Evolutionary conservation across 1,140 invertebrate genomes (phyloP).

Genomic region (Trialeurodes vaporariorum): DNA sequence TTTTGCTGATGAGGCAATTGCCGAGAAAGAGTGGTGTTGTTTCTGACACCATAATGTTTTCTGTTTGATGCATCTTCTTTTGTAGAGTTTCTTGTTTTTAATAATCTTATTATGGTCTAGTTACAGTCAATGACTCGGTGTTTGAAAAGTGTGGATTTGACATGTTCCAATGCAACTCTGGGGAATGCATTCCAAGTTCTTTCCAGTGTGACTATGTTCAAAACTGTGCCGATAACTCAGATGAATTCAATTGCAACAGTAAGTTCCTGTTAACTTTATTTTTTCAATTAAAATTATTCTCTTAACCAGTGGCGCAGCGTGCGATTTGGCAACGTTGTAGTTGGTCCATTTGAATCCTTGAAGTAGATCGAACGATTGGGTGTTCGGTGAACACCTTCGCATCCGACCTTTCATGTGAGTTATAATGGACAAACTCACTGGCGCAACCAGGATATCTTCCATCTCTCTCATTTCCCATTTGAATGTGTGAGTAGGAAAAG

Average conservation of each 20-base stretch:
- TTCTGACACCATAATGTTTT: not conserved
- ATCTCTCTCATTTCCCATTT: too few relatives aligned
- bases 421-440: too few relatives aligned
- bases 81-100: not conserved
- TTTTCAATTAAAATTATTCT: too few relatives aligned
- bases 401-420: too few relatives aligned
- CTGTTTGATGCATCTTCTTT: not conserved
- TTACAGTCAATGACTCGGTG: slow-evolving; percentile 1
- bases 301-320: not conserved
- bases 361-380: too few relatives aligned
- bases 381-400: too few relatives aligned
- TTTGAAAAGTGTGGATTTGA: slow-evolving; percentile 6
- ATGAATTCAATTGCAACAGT: not conserved
- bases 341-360: too few relatives aligned
- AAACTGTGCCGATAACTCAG: not conserved
- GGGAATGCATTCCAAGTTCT: slow-evolving; percentile 15
- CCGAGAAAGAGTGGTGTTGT: not conserved
- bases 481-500: too few relatives aligned
- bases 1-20: too few relatives aligned
- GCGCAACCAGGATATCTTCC: too few relatives aligned
- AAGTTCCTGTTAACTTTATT: not conserved
- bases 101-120: not conserved
- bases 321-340: not conserved
- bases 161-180: slow-evolving; percentile 15
- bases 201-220: slow-evolving; percentile 12